phyloP scores from a whole-genome alignment of 2,888 invertebrate genomes.

The Erpobdella octoculata region DNA sequence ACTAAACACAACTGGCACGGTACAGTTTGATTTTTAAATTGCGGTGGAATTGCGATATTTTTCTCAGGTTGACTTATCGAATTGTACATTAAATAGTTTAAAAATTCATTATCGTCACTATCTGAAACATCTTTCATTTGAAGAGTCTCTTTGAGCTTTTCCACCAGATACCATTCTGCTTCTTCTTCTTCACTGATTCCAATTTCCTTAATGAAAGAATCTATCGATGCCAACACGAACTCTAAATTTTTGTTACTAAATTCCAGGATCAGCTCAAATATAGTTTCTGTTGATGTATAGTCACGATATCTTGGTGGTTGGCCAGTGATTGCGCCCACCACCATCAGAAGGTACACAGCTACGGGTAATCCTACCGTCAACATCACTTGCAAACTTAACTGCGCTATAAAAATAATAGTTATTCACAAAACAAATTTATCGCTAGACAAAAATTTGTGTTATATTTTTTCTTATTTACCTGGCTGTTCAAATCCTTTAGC shows the following conservation, averaged over 20 bases:
- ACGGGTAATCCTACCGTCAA: too few species aligned
- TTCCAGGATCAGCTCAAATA: background rate
- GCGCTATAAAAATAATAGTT: too few species aligned
- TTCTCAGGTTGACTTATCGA: too few species aligned
- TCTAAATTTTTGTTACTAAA: background rate
- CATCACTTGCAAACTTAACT: too few species aligned
- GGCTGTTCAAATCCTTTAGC: too few species aligned
- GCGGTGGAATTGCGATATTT: conserved; percentile 8
- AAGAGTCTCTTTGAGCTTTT: background rate
- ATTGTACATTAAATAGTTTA: background rate
- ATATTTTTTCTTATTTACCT: too few species aligned
- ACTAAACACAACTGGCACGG: conserved; percentile 19
- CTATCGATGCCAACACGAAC: background rate
- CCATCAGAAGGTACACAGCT: too few species aligned
- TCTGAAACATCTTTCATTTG: background rate
- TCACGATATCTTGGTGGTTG: too few species aligned
- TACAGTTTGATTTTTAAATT: conserved; percentile 5
- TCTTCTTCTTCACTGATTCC: background rate
- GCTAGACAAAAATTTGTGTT: too few species aligned
- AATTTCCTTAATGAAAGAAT: conserved; percentile 1
- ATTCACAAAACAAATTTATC: too few species aligned
- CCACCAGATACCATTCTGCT: conserved; percentile 8
- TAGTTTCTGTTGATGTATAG: too few species aligned
- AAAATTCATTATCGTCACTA: background rate
- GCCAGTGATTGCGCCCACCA: too few species aligned